Evolutionary conservation across 2,888 invertebrate genomes (phyloP), one percentile per base, ranked within the genome.

Genomic region (Drosophila demipolita): DNA sequence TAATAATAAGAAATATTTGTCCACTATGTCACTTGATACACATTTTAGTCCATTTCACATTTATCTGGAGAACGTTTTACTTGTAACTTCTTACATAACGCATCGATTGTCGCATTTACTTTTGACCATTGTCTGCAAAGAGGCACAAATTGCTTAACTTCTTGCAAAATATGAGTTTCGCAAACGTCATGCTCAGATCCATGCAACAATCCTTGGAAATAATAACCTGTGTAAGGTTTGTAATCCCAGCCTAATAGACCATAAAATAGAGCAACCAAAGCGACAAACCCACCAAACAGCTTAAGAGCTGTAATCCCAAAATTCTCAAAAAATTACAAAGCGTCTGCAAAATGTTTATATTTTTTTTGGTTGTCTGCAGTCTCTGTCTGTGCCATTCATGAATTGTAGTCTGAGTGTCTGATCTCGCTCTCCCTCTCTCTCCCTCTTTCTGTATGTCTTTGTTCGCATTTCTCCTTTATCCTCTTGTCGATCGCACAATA

Each of bases 401-500:
- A 69, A 75, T 36, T 63, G 63, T 62, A 52, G 60, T 58, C 71
- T 35, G n/a, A 35, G 12, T 58, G 79, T 70, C 79, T 78, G 78
- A 72, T 57, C 70, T 38, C 23, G n/a, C 11, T 52, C 59, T 23
- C 20, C 1, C 38, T 20, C 7, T 45, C 3, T 7, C 12, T 20
- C 20, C 3, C 42, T 3, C 20, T 42, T 1, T 55, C 1, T 40
- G 0, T 38, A 23, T 33, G 23, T 20, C 42, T 23, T 23, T 45
- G 49, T 45, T 61, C 36, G n/a, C 33, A 40, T 67, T 45, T 65
- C 40, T 67, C 45, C 63, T 75, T 84, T 84, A 83, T 84, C 86
- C 78, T 69, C 71, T 75, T 84, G 84, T 83, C 86, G 86, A 84
- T 84, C 84, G 67, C 83, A 80, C 86, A 84, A 84, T 86, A 84